Evolutionary conservation across 2,113 vertebrate species (phyloP).

Genomic region (Podocnemis expansa): DNA sequence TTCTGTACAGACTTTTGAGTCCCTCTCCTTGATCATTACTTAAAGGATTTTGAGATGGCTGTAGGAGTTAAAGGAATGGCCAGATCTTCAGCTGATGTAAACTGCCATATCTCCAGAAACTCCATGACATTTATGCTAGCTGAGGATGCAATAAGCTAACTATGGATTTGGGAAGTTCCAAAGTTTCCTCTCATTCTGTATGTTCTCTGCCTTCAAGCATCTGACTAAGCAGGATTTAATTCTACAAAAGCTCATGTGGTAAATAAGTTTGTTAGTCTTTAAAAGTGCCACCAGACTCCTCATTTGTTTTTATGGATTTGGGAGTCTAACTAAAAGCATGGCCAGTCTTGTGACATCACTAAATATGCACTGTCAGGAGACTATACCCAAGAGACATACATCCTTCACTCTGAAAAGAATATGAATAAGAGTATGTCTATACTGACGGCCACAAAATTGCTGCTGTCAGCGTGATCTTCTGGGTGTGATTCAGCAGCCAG

Average conservation of each 20-base stretch:
- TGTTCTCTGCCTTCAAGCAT: no score
- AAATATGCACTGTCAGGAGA: background rate
- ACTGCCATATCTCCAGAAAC: background rate
- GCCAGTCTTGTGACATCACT: slow-evolving; percentile 21
- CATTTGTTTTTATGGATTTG: background rate
- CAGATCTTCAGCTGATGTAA: background rate
- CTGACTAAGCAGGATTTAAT: no score
- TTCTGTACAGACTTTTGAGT: background rate
- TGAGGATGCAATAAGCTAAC: slow-evolving; percentile 30
- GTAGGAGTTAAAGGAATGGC: background rate
- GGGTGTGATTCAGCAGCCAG: no score
- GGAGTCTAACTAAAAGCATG: background rate
- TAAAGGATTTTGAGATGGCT: background rate
- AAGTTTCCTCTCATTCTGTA: no score
- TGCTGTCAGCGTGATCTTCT: no score
- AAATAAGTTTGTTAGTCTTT: no score
- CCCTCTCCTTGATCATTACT: background rate
- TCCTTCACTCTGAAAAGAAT: slow-evolving; percentile 28
- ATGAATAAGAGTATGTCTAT: no score
- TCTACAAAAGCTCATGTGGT: no score
- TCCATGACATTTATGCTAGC: background rate
- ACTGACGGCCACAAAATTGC: no score
- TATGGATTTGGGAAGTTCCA: background rate
- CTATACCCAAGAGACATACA: background rate
- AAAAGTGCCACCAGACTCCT: no score